phyloP scores from a whole-genome alignment of 2,888 invertebrate species.

The Spicauda simplicius region DNA sequence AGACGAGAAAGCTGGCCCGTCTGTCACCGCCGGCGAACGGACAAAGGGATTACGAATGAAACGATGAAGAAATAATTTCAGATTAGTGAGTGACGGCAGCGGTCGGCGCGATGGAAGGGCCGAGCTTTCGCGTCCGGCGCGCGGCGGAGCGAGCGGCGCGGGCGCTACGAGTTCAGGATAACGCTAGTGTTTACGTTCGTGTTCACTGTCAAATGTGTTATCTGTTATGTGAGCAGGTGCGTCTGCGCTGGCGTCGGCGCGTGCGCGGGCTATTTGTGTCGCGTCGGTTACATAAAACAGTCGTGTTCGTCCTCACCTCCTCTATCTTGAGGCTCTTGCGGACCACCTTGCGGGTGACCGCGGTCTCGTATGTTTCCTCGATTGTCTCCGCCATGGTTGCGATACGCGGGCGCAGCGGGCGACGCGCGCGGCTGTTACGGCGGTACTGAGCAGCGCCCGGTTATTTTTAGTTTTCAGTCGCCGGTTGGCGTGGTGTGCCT shows the following conservation, averaged over 20 bases:
- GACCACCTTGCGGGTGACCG: slow-evolving; percentile 89
- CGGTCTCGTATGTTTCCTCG: slow-evolving; percentile 88
- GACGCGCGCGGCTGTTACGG: slow-evolving; percentile 78
- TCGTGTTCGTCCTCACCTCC: slow-evolving; percentile 86
- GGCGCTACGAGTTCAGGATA: slow-evolving; percentile 43
- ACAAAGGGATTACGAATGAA: slow-evolving; percentile 41
- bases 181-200: slow-evolving; percentile 71
- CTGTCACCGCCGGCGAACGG: slow-evolving; percentile 51
- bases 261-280: slow-evolving; percentile 66
- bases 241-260: slow-evolving; percentile 58
- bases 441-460: slow-evolving; percentile 76
- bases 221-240: slow-evolving; percentile 79
- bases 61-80: slow-evolving; percentile 31
- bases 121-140: slow-evolving; percentile 42
- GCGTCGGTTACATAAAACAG: slow-evolving; percentile 77
- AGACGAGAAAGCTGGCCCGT: slow-evolving; percentile 57
- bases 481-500: slow-evolving; percentile 59
- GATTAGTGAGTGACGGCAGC: slow-evolving; percentile 44
- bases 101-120: slow-evolving; percentile 31
- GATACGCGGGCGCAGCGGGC: slow-evolving; percentile 78
- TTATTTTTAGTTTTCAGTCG: slow-evolving; percentile 83
- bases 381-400: slow-evolving; percentile 88
- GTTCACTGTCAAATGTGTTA: slow-evolving; percentile 79
- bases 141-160: slow-evolving; percentile 41
- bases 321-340: slow-evolving; percentile 89